Evolutionary conservation across 2,888 invertebrate genomes (phyloP).

Genomic region (Piscicola geometra): DNA sequence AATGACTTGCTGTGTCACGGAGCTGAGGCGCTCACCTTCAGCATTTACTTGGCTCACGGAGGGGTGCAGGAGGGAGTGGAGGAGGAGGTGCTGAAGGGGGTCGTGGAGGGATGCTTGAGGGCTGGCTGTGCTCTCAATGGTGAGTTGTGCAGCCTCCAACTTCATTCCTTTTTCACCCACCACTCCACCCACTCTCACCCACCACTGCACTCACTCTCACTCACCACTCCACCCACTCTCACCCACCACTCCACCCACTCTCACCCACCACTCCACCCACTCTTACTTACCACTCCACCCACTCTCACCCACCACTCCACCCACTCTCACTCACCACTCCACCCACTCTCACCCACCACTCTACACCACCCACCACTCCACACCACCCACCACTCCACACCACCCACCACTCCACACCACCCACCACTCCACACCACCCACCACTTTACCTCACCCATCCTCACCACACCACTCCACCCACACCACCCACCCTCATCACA

Average conservation of each 20-base stretch:
- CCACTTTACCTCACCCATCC: background rate
- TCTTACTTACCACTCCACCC: background rate
- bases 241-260: constrained; percentile 87
- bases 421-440: background rate
- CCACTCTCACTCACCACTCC: background rate
- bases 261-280: background rate
- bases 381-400: background rate
- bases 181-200: background rate
- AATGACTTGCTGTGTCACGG: constrained; percentile 93
- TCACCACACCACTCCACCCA: background rate
- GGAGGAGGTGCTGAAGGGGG: constrained; percentile 74
- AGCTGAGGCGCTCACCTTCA: constrained; percentile 89
- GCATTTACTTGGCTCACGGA: constrained; percentile 70
- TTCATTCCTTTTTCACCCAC: background rate
- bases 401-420: background rate
- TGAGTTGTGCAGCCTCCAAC: constrained; percentile 52
- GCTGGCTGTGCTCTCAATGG: constrained; percentile 84
- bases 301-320: constrained; percentile 73
- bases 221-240: constrained; percentile 53
- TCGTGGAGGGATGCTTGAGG: constrained; percentile 78
- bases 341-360: background rate
- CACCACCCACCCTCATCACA: constrained; percentile 59
- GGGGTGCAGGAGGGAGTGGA: constrained; percentile 81
- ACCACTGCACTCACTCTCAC: background rate
- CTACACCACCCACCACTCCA: background rate